Evolutionary conservation across 1,140 invertebrate genomes (phyloP), one percentile per base, ranked within the genome.

Genomic region (Varroa destructor): DNA sequence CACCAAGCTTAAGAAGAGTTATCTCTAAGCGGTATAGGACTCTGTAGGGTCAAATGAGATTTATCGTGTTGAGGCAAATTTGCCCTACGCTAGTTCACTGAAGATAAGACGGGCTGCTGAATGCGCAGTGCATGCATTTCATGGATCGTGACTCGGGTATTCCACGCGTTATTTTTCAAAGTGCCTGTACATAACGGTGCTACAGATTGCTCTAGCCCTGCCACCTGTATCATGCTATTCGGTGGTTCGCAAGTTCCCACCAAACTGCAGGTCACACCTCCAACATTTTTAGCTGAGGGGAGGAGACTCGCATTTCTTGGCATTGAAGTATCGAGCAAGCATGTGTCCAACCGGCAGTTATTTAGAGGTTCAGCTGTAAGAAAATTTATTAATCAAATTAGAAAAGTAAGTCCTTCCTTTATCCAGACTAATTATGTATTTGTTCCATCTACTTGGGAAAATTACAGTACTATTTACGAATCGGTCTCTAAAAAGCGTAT

Each of bases 111-210:
- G 1, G 61, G 14, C 8, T 51, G 46, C 12, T 37, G 12, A 5
- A 67, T 46, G 61, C 40, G 61, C 61, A 67, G 40, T 14, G 40
- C 61, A 46, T 46, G 61, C 5, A 40, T 37, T 37, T 67, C 40
- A 40, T 46, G 40, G 40, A 37, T 67, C 2, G 40, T 37, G 2
- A 40, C 61, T 51, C 8, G 46, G 3, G 46, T 51, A 37, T 67
- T 37, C 61, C 61, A 67, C 37, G 37, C 61, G 12, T 46, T 46
- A 5, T 67, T n/a, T 40, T 67, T 67, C 12, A 67, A 46, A 12
- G 61, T 67, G 5, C 61, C 61, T 37, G 61, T 67, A 46, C 61
- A 67, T 46, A 67, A 37, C n/a, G 61, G 61, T 67, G 40, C 14
- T 8, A 12, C 61, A 40, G 61, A 37, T 8, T 67, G 61, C 14